Evolutionary conservation across 2,113 vertebrate genomes (phyloP).

Genomic region (Athene cunicularia): DNA sequence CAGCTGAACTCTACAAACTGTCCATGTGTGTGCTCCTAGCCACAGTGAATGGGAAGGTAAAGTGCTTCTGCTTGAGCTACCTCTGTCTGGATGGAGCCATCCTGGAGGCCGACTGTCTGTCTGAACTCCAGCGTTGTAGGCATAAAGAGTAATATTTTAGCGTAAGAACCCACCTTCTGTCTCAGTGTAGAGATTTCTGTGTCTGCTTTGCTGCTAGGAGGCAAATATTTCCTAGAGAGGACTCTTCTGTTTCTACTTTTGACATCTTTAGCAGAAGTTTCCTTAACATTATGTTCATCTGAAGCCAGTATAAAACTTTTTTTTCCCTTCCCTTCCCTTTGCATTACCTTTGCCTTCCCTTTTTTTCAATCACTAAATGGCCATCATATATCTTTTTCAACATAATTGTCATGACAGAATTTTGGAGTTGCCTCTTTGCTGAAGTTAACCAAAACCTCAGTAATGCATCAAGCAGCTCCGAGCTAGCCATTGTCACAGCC

Average conservation of each 20-base stretch:
- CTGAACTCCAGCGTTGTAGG: background rate
- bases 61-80: background rate
- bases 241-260: background rate
- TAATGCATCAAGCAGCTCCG: rapidly evolving
- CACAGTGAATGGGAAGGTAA: background rate
- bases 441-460: background rate
- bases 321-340: background rate
- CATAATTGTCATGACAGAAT: background rate
- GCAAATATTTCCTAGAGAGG: background rate
- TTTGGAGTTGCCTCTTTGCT: background rate
- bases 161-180: background rate
- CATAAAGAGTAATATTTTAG: background rate
- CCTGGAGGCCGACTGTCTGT: background rate
- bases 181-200: background rate
- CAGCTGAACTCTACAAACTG: background rate
- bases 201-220: background rate
- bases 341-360: background rate
- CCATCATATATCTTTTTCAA: background rate
- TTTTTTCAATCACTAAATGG: background rate
- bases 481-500: background rate
- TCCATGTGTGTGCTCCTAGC: rapidly evolving
- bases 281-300: background rate
- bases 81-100: background rate
- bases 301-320: background rate
- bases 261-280: background rate